A percentile compares a stretch with the other conserved stretches of the same genome.
Conservation (phyloP, 2,888 invertebrate genomes). For the Pollenia labialis region DNA sequence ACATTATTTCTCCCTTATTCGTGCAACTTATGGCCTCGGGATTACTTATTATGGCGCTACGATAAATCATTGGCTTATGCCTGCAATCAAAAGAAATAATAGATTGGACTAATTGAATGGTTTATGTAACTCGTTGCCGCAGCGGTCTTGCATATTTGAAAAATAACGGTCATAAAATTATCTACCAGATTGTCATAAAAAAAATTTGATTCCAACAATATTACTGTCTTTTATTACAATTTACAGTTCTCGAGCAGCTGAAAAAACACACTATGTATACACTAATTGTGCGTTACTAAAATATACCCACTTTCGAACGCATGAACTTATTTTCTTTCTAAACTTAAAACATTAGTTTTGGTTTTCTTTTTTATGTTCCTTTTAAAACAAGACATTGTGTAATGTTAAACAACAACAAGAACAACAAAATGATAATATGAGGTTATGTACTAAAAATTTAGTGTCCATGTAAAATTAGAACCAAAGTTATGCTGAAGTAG, state of each 20-base stretch:
- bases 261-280: neutral
- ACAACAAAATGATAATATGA: conserved; percentile 42
- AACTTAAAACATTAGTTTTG: conserved; percentile 55
- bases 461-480: conserved; percentile 61
- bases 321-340: conserved; percentile 22
- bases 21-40: too few relatives aligned
- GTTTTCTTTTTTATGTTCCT: conserved; percentile 62
- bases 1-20: too few relatives aligned
- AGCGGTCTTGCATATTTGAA: too few relatives aligned
- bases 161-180: too few relatives aligned
- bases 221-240: too few relatives aligned
- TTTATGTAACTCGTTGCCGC: too few relatives aligned
- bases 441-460: conserved; percentile 59
- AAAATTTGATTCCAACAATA: too few relatives aligned
- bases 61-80: too few relatives aligned
- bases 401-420: conserved; percentile 53
- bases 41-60: too few relatives aligned
- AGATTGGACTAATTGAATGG: too few relatives aligned
- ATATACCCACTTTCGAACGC: neutral
- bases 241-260: neutral
- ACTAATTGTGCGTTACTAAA: neutral
- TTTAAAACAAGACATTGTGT: conserved; percentile 60
- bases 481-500: neutral
- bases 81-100: too few relatives aligned
- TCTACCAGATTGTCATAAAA: too few relatives aligned